Conservation (phyloP, 1,140 invertebrate genomes). For the Carposina sasakii region DNA sequence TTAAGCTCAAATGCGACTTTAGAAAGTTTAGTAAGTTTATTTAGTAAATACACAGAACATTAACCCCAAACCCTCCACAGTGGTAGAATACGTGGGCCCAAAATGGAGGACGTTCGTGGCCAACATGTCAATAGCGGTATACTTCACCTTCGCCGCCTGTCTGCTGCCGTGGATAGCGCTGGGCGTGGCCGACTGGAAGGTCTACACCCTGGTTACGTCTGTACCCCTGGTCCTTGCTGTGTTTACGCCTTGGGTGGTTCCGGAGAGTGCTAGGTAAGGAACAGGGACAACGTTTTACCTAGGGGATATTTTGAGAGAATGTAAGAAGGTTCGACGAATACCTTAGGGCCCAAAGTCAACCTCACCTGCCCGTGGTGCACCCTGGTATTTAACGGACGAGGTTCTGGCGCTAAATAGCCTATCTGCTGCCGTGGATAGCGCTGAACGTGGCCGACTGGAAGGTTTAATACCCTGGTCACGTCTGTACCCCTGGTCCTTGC, state of each 20-base stretch:
- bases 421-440: constrained; percentile 86
- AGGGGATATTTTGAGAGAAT: too few species aligned
- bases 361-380: too few species aligned
- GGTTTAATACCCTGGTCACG: constrained; percentile 79
- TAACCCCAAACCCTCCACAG: too few species aligned
- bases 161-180: constrained; percentile 87
- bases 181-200: constrained; percentile 82
- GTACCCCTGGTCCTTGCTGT: constrained; percentile 80
- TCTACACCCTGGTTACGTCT: constrained; percentile 81
- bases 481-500: constrained; percentile 81
- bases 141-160: constrained; percentile 86
- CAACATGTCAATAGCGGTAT: constrained; percentile 91
- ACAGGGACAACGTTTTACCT: too few species aligned
- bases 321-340: too few species aligned
- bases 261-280: constrained; percentile 84
- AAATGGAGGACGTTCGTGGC: constrained; percentile 90
- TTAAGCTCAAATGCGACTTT: too few species aligned
- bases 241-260: constrained; percentile 82
- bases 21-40: too few species aligned
- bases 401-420: too few species aligned
- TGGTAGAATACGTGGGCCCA: constrained; percentile 89
- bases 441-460: constrained; percentile 84
- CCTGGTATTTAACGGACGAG: too few species aligned
- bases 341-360: too few species aligned
- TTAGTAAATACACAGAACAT: too few species aligned